Base-by-base conservation (phyloP, 1,140 invertebrate genomes). In the Drosophila truncata region DNA sequence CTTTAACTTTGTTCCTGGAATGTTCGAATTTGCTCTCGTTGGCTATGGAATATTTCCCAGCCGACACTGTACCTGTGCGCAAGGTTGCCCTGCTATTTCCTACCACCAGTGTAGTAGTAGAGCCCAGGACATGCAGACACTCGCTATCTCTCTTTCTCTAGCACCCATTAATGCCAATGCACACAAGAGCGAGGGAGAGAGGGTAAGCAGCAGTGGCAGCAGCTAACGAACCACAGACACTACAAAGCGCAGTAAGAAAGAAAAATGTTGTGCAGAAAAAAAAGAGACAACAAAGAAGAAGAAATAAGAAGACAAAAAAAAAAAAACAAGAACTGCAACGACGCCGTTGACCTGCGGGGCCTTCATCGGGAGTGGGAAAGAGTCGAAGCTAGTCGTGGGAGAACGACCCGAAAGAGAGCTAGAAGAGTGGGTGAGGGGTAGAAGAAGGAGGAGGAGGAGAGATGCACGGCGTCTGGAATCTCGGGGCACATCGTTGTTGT, bases 221-320 rank as follows among this genome's bases (percentile, higher is more conserved):
- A 63, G 27, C 55, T 61, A 54, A 66, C 63, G 70, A 83, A 69
- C 80, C 80, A 83, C 80, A 79, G 80, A 83, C 80, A 82, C 80
- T 83, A 71, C 75, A 83, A 78, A 82, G 75, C 75, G 49, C 80
- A 83, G 81, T 83, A 83, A 83, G 80, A 82, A 82, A 64, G 80
- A 83, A 77, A 81, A 78, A 71, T 54, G 35, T 35, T 73, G 55
- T 80, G 76, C 54, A 72, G 60, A 80, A 76, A 60, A 44, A 44
- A 44, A 50, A 80, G 37, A 50, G 52, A 29, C 50, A 78, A 78
- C 57, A 37, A 54, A 33, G 29, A 75, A 9, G 49, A 20, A 41
- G 39, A 55, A 46, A 54, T 18, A 62, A 54, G 27, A 37, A 47
- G 2, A 29, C 29, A 47, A 50, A 35, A 60, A 65, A 10, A 37